Evolutionary conservation across 2,888 invertebrate species (phyloP).

Genomic region (Drepana falcataria): DNA sequence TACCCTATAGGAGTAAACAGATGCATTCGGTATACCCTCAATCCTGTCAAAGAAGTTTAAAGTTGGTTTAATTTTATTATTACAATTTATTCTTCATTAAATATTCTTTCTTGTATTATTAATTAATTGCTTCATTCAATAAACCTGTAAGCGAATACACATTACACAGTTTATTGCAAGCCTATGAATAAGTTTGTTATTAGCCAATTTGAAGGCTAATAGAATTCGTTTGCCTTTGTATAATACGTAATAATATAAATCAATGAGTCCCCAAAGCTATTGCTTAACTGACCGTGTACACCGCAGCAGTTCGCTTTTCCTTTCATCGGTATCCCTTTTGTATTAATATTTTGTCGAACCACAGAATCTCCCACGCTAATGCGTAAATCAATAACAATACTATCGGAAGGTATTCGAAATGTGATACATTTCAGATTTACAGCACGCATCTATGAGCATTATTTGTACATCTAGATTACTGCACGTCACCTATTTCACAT

Average conservation of each 20-base stretch:
- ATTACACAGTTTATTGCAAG: not conserved
- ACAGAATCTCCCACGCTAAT: conserved; percentile 17
- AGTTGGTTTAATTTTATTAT: too few relatives aligned
- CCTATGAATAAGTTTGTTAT: conserved; percentile 1
- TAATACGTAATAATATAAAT: conserved; percentile 23
- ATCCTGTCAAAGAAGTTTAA: too few relatives aligned
- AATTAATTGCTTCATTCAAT: too few relatives aligned
- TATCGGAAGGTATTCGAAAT: conserved; percentile 4
- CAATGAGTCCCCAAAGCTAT: conserved; percentile 32
- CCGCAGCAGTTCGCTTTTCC: conserved; percentile 25
- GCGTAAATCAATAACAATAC: conserved; percentile 21
- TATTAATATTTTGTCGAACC: conserved; percentile 33
- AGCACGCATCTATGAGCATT: too few relatives aligned
- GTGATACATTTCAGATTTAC: not conserved
- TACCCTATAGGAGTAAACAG: too few relatives aligned
- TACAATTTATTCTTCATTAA: too few relatives aligned
- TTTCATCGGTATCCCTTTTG: conserved; percentile 32
- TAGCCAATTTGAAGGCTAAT: conserved; percentile 10
- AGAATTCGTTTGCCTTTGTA: conserved; percentile 10
- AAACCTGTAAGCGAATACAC: too few relatives aligned
- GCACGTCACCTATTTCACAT: too few relatives aligned
- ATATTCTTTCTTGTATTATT: too few relatives aligned
- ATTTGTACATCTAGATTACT: too few relatives aligned
- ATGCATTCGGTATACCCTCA: too few relatives aligned
- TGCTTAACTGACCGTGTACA: conserved; percentile 40